Conservation (phyloP, 2,113 vertebrate species). For the Sander lucioperca region DNA sequence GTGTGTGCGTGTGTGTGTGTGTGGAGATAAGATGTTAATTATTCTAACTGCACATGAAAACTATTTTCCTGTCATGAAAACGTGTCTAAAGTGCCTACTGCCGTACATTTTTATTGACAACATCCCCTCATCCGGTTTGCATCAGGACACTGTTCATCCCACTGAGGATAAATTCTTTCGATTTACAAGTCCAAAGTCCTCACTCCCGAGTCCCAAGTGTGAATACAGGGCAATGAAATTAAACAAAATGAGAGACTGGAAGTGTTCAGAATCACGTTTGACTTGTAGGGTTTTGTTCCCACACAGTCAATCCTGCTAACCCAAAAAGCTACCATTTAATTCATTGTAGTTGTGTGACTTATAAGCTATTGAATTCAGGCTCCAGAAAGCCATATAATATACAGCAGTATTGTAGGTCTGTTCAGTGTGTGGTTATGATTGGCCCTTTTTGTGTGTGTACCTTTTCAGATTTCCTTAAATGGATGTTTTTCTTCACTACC, state of each 20-base stretch:
- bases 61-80: slow-evolving; percentile 49
- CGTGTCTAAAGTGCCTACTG: not conserved
- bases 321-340: slow-evolving; percentile 6
- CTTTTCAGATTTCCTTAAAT: slow-evolving; percentile 58
- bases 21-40: slow-evolving; percentile 7
- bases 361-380: slow-evolving; percentile 15
- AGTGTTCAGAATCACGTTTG: not conserved
- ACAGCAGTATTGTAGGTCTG: slow-evolving; percentile 16
- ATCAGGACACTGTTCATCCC: slow-evolving; percentile 33
- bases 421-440: slow-evolving; percentile 40
- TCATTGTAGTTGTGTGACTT: slow-evolving; percentile 22
- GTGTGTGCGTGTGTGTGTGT: slow-evolving; percentile 13
- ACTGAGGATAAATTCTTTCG: not conserved
- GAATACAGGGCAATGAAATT: not conserved
- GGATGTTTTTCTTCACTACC: slow-evolving; percentile 35
- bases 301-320: not conserved
- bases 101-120: slow-evolving; percentile 16
- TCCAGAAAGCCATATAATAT: slow-evolving; percentile 15
- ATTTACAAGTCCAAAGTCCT: slow-evolving; percentile 12
- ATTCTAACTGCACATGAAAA: slow-evolving; percentile 40
- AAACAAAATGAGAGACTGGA: not conserved
- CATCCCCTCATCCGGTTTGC: slow-evolving; percentile 8
- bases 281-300: not conserved
- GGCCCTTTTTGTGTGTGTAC: slow-evolving; percentile 22
- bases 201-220: not conserved